phyloP scores from a whole-genome alignment of 2,797 vertebrate genomes.

The Mustela erminea region DNA sequence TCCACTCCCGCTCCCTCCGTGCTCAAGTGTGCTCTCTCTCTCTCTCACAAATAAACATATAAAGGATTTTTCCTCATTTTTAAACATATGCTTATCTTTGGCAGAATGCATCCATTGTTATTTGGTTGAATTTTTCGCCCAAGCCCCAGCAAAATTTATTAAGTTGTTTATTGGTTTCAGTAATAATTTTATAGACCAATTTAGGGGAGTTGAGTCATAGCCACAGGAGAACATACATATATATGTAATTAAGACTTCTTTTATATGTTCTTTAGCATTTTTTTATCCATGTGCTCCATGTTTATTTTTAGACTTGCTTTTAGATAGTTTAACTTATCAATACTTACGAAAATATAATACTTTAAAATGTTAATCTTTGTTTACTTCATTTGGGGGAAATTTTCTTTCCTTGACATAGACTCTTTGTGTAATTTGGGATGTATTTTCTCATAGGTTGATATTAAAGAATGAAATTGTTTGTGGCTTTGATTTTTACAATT shows the following conservation, averaged over 20 bases:
- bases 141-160: background rate
- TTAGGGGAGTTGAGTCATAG: background rate
- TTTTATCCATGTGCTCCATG: background rate
- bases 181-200: background rate
- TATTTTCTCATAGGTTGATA: background rate
- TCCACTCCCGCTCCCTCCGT: background rate
- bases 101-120: background rate
- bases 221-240: background rate
- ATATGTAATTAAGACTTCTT: background rate
- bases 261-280: background rate
- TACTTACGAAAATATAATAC: background rate
- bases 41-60: background rate
- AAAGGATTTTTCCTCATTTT: background rate
- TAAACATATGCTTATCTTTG: background rate
- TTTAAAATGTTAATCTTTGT: background rate
- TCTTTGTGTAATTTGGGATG: background rate
- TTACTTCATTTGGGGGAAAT: background rate
- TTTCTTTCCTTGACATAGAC: background rate
- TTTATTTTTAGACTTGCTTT: constrained; percentile 24
- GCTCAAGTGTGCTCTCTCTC: background rate
- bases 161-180: background rate
- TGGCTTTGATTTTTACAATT: background rate
- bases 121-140: background rate
- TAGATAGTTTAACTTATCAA: background rate
- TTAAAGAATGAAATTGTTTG: background rate